Conservation (phyloP, 2,888 invertebrate species). For the Punctoribates punctum region DNA sequence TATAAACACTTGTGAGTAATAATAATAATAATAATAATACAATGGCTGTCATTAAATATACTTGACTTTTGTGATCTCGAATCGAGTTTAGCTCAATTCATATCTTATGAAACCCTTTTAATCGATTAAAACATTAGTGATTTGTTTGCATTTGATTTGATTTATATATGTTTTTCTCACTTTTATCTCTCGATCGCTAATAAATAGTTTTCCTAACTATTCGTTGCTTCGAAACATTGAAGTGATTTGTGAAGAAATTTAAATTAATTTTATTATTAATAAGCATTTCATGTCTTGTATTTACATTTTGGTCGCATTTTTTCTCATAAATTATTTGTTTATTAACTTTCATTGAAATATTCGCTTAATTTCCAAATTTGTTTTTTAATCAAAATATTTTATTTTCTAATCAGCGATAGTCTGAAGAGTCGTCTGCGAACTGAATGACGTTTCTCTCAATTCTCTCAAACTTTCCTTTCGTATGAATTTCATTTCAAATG, state of each 20-base stretch:
- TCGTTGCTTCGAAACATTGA: not conserved
- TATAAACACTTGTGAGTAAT: not conserved
- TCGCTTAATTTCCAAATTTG: too few species aligned
- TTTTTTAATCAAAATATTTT: too few species aligned
- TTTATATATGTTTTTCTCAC: not conserved
- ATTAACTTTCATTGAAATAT: too few species aligned
- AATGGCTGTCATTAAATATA: not conserved
- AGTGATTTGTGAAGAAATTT: not conserved
- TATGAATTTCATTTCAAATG: too few species aligned
- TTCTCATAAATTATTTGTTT: too few species aligned
- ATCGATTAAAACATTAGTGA: constrained; percentile 9
- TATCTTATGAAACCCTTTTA: not conserved
- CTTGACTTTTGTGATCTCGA: not conserved
- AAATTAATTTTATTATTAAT: not conserved
- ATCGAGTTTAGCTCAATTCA: not conserved
- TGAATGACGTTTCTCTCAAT: too few species aligned
- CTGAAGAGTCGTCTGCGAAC: too few species aligned
- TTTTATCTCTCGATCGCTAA: not conserved
- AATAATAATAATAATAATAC: not conserved
- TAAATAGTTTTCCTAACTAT: not conserved
- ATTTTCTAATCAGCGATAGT: too few species aligned
- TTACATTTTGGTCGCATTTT: not conserved
- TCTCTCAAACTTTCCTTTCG: too few species aligned
- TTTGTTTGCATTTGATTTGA: constrained; percentile 2
- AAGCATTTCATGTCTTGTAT: not conserved